Evolutionary conservation across 2,797 vertebrate species (phyloP).

Genomic region (Clamator glandarius): DNA sequence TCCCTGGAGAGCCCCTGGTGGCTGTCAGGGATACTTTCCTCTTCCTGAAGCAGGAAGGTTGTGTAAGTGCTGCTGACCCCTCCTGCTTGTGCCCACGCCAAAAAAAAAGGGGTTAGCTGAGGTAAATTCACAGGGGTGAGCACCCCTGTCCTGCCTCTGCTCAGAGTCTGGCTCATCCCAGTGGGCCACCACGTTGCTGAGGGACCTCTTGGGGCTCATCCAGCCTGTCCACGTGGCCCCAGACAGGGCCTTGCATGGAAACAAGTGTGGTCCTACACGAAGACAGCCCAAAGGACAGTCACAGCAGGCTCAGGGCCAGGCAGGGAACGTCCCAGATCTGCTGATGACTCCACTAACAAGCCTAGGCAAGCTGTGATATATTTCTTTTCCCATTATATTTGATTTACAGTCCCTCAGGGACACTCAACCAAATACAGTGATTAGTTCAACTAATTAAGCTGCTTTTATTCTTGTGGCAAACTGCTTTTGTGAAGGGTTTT

Average conservation of each 20-base stretch:
- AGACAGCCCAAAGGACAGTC: background rate
- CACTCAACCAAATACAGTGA: slow-evolving; percentile 62
- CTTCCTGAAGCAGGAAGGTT: slow-evolving; percentile 29
- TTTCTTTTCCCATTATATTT: slow-evolving; percentile 53
- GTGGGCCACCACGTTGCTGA: background rate
- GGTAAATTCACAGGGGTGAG: background rate
- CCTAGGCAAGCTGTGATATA: background rate
- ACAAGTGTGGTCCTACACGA: background rate
- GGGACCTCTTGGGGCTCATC: background rate
- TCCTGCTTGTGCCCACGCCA: background rate
- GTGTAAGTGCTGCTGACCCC: background rate
- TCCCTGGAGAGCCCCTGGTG: background rate
- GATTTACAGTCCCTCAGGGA: slow-evolving; percentile 58
- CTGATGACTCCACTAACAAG: background rate
- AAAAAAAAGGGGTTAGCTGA: background rate
- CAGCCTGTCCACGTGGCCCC: background rate
- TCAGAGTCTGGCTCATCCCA: too few relatives aligned
- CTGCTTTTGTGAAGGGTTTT: slow-evolving; percentile 42
- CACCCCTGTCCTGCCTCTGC: background rate
- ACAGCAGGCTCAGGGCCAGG: background rate
- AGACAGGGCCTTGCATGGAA: background rate
- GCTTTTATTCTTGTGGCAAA: slow-evolving; percentile 66
- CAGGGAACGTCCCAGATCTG: background rate
- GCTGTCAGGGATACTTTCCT: slow-evolving; percentile 28
- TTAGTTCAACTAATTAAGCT: slow-evolving; percentile 54